Conservation (phyloP, 1,140 invertebrate genomes). For the Elymnias hypermnestra region DNA sequence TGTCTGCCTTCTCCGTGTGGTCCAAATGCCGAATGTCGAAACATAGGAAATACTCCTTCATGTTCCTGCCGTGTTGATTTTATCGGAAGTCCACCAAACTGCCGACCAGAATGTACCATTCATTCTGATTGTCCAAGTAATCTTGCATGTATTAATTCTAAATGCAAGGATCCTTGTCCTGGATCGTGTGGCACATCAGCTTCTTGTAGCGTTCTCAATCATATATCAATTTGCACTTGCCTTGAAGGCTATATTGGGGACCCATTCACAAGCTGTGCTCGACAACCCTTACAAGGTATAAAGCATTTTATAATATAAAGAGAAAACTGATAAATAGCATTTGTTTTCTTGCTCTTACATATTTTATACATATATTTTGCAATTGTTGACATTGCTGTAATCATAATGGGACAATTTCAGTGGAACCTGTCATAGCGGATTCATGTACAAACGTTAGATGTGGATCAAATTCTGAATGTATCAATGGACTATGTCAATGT, state of each 20-base stretch:
- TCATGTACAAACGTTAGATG: constrained; percentile 82
- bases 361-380: not conserved
- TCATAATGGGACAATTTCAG: constrained; percentile 61
- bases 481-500: constrained; percentile 80
- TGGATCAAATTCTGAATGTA: constrained; percentile 86
- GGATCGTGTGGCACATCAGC: constrained; percentile 83
- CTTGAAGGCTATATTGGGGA: constrained; percentile 82
- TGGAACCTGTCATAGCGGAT: constrained; percentile 70
- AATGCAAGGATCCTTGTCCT: constrained; percentile 84
- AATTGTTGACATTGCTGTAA: too few species aligned
- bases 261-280: constrained; percentile 81
- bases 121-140: constrained; percentile 80
- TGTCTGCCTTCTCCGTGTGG: constrained; percentile 84
- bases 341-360: not conserved
- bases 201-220: constrained; percentile 79
- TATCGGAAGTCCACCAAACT: constrained; percentile 83
- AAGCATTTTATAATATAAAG: not conserved
- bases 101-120: constrained; percentile 82
- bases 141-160: constrained; percentile 79
- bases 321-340: not conserved
- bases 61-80: constrained; percentile 80
- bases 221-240: constrained; percentile 81
- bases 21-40: constrained; percentile 80
- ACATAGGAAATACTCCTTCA: constrained; percentile 77
- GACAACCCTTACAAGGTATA: constrained; percentile 77